Percentiles rank a stretch among this genome's conserved stretches.
Evolutionary conservation across 2,797 vertebrate genomes (phyloP).

Genomic region (Vultur gryphus): DNA sequence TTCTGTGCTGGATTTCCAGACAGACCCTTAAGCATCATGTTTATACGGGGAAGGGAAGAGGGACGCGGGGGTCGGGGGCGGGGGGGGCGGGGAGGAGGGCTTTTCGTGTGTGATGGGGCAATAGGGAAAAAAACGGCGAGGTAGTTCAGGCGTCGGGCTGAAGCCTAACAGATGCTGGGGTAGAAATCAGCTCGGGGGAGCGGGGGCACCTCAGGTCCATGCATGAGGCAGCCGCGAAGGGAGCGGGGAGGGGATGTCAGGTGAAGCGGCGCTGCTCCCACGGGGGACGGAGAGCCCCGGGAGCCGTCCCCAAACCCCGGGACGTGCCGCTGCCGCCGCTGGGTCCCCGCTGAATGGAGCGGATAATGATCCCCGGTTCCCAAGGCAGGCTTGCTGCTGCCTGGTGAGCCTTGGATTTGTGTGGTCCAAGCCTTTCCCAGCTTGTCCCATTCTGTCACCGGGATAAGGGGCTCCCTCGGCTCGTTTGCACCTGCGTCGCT

Average conservation of each 20-base stretch:
- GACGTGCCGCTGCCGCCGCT: conserved; percentile 36
- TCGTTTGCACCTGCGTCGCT: conserved; percentile 95
- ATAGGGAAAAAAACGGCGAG: neutral
- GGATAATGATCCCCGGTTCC: conserved; percentile 81
- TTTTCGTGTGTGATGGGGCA: neutral
- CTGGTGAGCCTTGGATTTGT: conserved; percentile 87
- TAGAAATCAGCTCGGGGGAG: neutral
- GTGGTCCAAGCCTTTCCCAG: conserved; percentile 88
- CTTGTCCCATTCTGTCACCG: conserved; percentile 84
- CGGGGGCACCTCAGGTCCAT: neutral
- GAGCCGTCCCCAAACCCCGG: conserved; percentile 9
- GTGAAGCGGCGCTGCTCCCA: neutral
- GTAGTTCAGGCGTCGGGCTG: neutral
- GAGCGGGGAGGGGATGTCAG: neutral
- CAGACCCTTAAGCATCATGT: neutral
- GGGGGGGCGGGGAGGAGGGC: neutral
- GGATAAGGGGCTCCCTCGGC: conserved; percentile 85
- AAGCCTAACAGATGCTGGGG: neutral
- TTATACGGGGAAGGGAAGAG: neutral
- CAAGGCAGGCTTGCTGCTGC: conserved; percentile 78
- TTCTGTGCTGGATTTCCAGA: neutral
- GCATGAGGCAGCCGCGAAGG: neutral
- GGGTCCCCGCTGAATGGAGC: conserved; percentile 73
- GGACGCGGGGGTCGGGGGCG: too few species aligned
- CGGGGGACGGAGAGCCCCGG: neutral